Evolutionary conservation across 2,888 invertebrate species (phyloP).

Genomic region (Autographa gamma): DNA sequence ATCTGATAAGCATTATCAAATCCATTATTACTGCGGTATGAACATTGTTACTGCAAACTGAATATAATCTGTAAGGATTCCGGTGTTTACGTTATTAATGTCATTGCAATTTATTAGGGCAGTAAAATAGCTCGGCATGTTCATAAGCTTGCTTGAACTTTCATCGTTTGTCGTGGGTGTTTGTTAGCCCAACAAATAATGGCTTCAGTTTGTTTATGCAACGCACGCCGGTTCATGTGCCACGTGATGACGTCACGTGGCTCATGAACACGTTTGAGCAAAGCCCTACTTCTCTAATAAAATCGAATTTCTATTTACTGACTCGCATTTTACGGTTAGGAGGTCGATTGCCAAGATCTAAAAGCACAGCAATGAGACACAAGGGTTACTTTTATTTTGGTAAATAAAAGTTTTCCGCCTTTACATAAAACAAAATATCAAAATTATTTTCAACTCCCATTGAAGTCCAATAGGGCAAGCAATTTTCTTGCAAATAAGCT

Average conservation of each 20-base stretch:
- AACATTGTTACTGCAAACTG: slow-evolving; percentile 33
- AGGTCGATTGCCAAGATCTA: background rate
- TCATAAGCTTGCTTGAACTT: slow-evolving; percentile 9
- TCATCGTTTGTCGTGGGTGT: slow-evolving; percentile 62
- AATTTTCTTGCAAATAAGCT: background rate
- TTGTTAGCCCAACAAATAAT: slow-evolving; percentile 61
- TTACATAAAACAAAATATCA: background rate
- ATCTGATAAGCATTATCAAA: slow-evolving; percentile 56
- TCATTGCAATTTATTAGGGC: slow-evolving; percentile 19
- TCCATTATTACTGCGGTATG: slow-evolving; percentile 40
- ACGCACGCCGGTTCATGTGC: slow-evolving; percentile 62
- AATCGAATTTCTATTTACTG: slow-evolving; percentile 22
- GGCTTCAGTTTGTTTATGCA: slow-evolving; percentile 63
- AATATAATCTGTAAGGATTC: slow-evolving; percentile 47
- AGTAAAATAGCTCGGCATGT: slow-evolving; percentile 10
- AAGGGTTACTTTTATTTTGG: background rate
- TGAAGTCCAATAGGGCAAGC: background rate
- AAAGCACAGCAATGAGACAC: background rate
- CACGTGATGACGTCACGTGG: slow-evolving; percentile 70
- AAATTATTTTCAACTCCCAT: background rate
- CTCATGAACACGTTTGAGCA: slow-evolving; percentile 45
- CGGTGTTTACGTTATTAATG: slow-evolving; percentile 16
- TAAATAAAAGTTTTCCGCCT: background rate
- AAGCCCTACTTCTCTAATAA: slow-evolving; percentile 19
- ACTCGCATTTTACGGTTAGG: slow-evolving; percentile 7